A percentile compares a stretch with the other conserved stretches of the same genome.
phyloP scores from a whole-genome alignment of 2,797 vertebrate species.

The Anniella stebbinsi region DNA sequence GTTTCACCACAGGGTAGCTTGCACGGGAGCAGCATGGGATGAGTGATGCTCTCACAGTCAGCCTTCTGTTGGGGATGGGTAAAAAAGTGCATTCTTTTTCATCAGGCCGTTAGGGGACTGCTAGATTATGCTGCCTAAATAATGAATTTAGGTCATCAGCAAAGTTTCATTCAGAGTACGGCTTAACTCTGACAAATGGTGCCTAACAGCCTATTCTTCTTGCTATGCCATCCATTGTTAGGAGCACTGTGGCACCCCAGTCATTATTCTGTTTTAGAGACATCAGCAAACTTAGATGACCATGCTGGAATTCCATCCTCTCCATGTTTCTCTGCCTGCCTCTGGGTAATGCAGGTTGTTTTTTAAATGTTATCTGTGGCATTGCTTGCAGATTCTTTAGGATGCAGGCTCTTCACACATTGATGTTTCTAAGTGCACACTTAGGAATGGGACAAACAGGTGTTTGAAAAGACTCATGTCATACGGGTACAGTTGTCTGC shows the following conservation, averaged over 20 bases:
- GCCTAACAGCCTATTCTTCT: constrained; percentile 76
- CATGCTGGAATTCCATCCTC: constrained; percentile 24
- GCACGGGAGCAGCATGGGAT: not conserved
- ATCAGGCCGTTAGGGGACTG: constrained; percentile 64
- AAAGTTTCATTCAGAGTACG: constrained; percentile 73
- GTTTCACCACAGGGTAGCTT: not conserved
- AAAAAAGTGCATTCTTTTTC: constrained; percentile 71
- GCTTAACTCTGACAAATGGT: constrained; percentile 80
- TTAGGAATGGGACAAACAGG: not conserved
- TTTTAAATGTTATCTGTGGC: not conserved
- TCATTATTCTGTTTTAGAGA: constrained; percentile 76
- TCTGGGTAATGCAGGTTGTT: not conserved
- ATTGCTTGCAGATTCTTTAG: constrained; percentile 56
- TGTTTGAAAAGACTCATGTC: not conserved
- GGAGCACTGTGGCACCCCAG: constrained; percentile 63
- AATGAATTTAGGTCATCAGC: constrained; percentile 81
- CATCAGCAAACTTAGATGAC: constrained; percentile 78
- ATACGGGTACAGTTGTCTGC: not conserved
- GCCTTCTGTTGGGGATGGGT: not conserved
- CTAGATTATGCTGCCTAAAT: constrained; percentile 71
- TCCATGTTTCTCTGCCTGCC: not conserved
- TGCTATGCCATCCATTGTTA: constrained; percentile 74
- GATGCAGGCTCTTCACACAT: not conserved
- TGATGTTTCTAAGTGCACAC: not conserved
- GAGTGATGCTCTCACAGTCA: not conserved